These are phyloP conservation scores for Riptortus pedestris DNA, from an alignment of 1,140 invertebrate species.

Conservation along the genomic window DNA sequence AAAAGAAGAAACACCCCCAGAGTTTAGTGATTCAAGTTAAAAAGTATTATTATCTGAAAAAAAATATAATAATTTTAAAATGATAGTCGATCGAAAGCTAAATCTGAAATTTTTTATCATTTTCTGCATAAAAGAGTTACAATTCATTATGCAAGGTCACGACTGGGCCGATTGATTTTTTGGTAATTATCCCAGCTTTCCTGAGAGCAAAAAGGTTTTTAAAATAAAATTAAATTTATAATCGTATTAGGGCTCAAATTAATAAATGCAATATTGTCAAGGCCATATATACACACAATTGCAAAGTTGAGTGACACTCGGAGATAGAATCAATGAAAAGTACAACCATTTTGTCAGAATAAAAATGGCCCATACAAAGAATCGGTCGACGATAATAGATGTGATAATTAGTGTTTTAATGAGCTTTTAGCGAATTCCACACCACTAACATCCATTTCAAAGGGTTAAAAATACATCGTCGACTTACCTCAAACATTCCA, in stretches of 20 bases:
- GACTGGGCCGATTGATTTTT: slow-evolving; percentile 11
- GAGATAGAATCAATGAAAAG: slow-evolving; percentile 10
- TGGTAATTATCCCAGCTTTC: slow-evolving; percentile 5
- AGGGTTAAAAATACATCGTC: background rate
- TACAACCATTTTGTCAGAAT: slow-evolving; percentile 16
- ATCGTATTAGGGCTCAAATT: no score
- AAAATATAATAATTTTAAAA: no score
- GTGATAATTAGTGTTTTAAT: background rate
- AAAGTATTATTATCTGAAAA: no score
- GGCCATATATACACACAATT: background rate
- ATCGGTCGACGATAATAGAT: background rate
- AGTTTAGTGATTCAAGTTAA: no score
- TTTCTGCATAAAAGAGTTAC: no score
- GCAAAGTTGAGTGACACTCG: slow-evolving; percentile 5
- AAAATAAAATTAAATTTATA: no score
- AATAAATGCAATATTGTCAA: no score
- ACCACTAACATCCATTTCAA: background rate
- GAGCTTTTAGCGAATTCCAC: background rate
- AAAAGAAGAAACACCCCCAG: no score
- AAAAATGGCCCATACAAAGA: slow-evolving; percentile 17
- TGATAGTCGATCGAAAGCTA: no score
- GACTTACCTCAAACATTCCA: slow-evolving; percentile 5
- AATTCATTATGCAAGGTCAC: slow-evolving; percentile 17
- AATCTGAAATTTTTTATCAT: no score
- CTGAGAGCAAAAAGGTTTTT: no score